phyloP scores from a whole-genome alignment of 2,888 invertebrate species.

The Orchesellides sinensis region DNA sequence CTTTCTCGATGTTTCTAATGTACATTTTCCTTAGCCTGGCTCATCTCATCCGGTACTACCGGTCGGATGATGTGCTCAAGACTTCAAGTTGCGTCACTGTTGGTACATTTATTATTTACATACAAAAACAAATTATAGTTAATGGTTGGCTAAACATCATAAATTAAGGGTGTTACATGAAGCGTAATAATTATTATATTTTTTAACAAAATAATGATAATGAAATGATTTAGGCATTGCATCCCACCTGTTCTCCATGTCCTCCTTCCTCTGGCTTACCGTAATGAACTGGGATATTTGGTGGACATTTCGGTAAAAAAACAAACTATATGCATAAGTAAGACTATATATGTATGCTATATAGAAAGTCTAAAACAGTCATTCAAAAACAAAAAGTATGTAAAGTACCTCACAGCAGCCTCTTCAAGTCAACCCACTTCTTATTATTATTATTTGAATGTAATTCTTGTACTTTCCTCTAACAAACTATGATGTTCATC shows the following conservation, averaged over 20 bases:
- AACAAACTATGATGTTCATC: too few relatives aligned
- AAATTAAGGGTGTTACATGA: neutral
- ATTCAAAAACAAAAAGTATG: too few relatives aligned
- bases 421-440: too few relatives aligned
- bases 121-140: too few relatives aligned
- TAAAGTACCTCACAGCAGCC: too few relatives aligned
- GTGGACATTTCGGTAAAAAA: constrained; percentile 69
- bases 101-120: constrained; percentile 43
- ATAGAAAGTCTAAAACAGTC: too few relatives aligned
- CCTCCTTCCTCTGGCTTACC: constrained; percentile 71
- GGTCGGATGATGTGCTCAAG: constrained; percentile 58
- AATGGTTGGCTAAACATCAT: too few relatives aligned
- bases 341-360: neutral
- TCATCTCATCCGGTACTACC: constrained; percentile 63
- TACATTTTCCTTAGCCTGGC: constrained; percentile 65
- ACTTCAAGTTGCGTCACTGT: constrained; percentile 61
- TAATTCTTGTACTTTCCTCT: too few relatives aligned
- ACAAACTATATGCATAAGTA: too few relatives aligned
- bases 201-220: too few relatives aligned
- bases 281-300: constrained; percentile 71
- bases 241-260: constrained; percentile 68
- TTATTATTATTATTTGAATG: too few relatives aligned
- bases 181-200: neutral
- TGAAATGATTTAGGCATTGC: constrained; percentile 70
- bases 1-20: constrained; percentile 65